phyloP scores from a whole-genome alignment of 2,888 invertebrate genomes.

The Siphonodentalium dalli region DNA sequence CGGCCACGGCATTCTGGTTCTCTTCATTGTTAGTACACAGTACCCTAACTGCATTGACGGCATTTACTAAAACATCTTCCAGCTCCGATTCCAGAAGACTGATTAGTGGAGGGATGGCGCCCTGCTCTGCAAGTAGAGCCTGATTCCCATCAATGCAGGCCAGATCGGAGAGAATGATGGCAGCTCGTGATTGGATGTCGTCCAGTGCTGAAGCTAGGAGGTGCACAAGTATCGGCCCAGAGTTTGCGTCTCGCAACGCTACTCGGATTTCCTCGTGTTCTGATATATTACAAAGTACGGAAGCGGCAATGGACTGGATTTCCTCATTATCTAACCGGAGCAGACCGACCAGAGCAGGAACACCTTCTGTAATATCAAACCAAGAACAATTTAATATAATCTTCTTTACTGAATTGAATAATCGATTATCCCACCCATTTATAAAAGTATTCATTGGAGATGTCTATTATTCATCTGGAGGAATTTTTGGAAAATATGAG shows the following conservation, averaged over 20 bases:
- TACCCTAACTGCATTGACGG: slow-evolving; percentile 63
- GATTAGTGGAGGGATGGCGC: slow-evolving; percentile 57
- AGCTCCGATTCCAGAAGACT: slow-evolving; percentile 58
- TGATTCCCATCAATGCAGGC: slow-evolving; percentile 59
- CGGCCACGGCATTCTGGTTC: slow-evolving; percentile 60
- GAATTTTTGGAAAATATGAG: too few species aligned
- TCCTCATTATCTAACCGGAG: slow-evolving; percentile 54
- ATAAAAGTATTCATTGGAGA: too few species aligned
- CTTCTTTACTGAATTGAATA: too few species aligned
- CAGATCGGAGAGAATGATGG: slow-evolving; percentile 63
- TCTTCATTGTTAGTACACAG: slow-evolving; percentile 52
- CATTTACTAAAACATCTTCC: slow-evolving; percentile 63
- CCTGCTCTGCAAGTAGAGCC: slow-evolving; percentile 49
- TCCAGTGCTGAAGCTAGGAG: slow-evolving; percentile 55
- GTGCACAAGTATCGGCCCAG: slow-evolving; percentile 57
- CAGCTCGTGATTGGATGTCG: slow-evolving; percentile 62
- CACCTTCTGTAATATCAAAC: slow-evolving; percentile 46
- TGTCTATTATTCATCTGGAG: too few species aligned
- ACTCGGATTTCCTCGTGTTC: slow-evolving; percentile 54
- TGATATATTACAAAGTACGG: slow-evolving; percentile 64
- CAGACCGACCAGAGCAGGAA: slow-evolving; percentile 56
- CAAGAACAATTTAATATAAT: too few species aligned
- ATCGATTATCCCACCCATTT: too few species aligned
- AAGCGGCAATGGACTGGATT: slow-evolving; percentile 59
- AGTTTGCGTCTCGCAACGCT: slow-evolving; percentile 52